Conservation (phyloP, 2,113 vertebrate species). For the Budorcas taxicolor region DNA sequence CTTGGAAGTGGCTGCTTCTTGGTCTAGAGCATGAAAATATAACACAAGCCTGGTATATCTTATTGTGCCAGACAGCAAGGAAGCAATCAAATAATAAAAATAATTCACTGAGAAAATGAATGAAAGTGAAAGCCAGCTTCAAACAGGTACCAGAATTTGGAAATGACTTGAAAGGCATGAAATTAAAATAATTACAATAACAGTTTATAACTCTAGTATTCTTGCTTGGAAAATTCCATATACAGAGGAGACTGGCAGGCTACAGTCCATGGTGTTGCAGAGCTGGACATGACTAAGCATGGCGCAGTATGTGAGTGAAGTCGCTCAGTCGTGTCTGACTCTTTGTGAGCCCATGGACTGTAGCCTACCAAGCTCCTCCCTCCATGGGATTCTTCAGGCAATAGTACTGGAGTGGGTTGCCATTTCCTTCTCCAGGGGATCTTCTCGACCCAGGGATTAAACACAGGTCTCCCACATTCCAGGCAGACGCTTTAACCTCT, state of each 20-base stretch:
- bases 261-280: background rate
- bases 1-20: background rate
- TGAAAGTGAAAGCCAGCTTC: background rate
- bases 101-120: background rate
- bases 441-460: too few relatives aligned
- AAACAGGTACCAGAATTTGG: background rate
- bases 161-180: background rate
- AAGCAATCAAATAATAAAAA: background rate
- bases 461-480: too few relatives aligned
- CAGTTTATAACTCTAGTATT: background rate
- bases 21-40: background rate
- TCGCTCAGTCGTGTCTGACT: too few relatives aligned
- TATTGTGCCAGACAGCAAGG: background rate
- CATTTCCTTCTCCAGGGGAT: too few relatives aligned
- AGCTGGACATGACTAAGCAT: background rate
- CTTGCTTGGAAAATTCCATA: background rate
- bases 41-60: background rate
- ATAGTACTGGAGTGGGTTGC: too few relatives aligned
- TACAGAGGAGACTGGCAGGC: background rate
- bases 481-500: too few relatives aligned
- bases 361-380: too few relatives aligned
- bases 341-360: too few relatives aligned
- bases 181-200: background rate
- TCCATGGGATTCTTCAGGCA: too few relatives aligned
- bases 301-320: background rate